Evolutionary conservation across 2,797 vertebrate genomes (phyloP), one percentile per base, ranked within the genome.

Genomic region (Hydrolagus colliei): DNA sequence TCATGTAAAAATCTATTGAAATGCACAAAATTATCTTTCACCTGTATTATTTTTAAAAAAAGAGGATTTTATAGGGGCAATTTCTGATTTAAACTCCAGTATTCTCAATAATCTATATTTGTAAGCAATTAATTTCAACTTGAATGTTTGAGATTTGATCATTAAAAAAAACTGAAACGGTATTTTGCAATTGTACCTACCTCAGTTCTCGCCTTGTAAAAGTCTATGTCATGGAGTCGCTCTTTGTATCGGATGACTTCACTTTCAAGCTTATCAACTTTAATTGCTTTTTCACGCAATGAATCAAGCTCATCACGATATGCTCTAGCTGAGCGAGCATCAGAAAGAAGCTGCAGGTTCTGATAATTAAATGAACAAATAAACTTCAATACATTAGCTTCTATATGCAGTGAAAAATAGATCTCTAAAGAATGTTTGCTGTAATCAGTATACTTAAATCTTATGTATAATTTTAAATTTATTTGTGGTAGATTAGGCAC

Each of bases 231-330:
- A 3, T 97, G 97, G n/a, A 99, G 95, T 62, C 94, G 94, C 89
- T 99, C 98, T 89, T 97, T 99, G 88, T 96, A 99, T 72, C 98
- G 95, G 76, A 90, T 90, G 92, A 98, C 93, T 92, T 98, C 97
- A 22, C 97, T 99, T 94, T 99, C 97, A 91, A 99, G 95, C 88
- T 99, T 99, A 92, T 99, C 98, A 0, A 98, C 98, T 0, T 96
- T 94, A 88, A 97, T 91, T 0, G 97, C 97, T 89, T 99, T 99
- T 90, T 99, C 98, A 88, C 97, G 91, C 76, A 99, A 95, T 0
- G 94, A 95, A 18, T 99, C 98, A 88, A 99, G 93, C 92, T 99
- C 97, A 8, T 99, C 98, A 6, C 98, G 92, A 87, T 99, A 99
- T 72, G 97, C 95, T 88, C 97, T 91, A 72, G 97, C 97, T 2